phyloP scores from a whole-genome alignment of 2,888 invertebrate genomes.

The Pelosia muscerda region DNA sequence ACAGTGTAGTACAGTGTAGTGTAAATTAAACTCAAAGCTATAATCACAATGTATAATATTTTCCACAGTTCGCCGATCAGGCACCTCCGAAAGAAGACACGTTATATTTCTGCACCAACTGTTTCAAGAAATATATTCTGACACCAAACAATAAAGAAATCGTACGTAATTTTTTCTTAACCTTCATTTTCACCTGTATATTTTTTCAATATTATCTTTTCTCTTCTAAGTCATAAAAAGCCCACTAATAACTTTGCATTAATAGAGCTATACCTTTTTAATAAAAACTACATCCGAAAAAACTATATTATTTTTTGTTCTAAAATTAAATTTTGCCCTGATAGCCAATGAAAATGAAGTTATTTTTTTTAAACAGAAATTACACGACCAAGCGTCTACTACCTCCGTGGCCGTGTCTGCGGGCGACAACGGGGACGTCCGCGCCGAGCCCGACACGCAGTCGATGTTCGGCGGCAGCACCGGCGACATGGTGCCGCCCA shows the following conservation, averaged over 20 bases:
- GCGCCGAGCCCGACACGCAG: slow-evolving; percentile 25
- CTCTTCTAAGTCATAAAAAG: too few species aligned
- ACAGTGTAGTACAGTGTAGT: background rate
- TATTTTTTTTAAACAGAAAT: slow-evolving; percentile 49
- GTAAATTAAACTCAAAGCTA: background rate
- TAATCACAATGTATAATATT: background rate
- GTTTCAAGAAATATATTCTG: slow-evolving; percentile 76
- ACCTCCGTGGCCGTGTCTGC: slow-evolving; percentile 66
- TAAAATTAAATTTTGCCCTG: too few species aligned
- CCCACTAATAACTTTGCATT: too few species aligned
- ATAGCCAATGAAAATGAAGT: too few species aligned
- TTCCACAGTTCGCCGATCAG: slow-evolving; percentile 37
- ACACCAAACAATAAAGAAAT: slow-evolving; percentile 68
- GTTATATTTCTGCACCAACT: slow-evolving; percentile 80
- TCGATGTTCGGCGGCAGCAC: slow-evolving; percentile 39
- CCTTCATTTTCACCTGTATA: too few species aligned
- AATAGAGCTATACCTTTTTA: too few species aligned
- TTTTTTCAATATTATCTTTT: too few species aligned
- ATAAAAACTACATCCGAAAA: too few species aligned
- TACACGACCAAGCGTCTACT: slow-evolving; percentile 56
- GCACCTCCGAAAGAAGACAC: slow-evolving; percentile 55
- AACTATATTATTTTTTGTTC: background rate
- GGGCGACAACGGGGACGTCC: slow-evolving; percentile 62
- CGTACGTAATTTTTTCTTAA: slow-evolving; percentile 58
- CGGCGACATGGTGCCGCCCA: slow-evolving; percentile 33